Evolutionary conservation across 2,113 vertebrate species (phyloP), one percentile per base, ranked within the genome.

Genomic region (Emberiza fucata): DNA sequence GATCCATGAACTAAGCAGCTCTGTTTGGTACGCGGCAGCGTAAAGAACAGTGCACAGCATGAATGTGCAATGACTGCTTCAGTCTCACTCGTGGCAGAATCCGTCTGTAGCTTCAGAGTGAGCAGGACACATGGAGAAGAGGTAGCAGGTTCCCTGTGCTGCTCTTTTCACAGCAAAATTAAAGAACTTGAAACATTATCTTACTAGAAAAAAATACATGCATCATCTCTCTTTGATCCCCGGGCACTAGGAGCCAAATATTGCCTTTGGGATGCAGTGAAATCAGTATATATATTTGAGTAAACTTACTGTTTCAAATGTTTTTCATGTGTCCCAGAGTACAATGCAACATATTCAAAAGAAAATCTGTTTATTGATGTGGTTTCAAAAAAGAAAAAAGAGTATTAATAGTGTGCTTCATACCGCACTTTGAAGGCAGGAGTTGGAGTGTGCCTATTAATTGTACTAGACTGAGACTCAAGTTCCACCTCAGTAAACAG

Each of bases 91-190:
- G 0, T 35, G 48, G 54, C 54, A 54, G 50, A 59, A 57, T 61
- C 45, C 5, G 4, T 65, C 54, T 64, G 65, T 5, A 54, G 72
- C 53, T 95, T 77, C 65, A 35, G 29, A 78, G 21, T 1, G 5
- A 95, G 11, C 24, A 82, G 72, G 66, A 81, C 27, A 16, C 72
- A 63, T 2, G 3, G 28, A 79, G 21, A 28, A 51, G 48, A 73
- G 50, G 29, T 70, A 84, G 50, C 40, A 79, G 45, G 29, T n/a
- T 93, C 48, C 44, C 59, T 23, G 29, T 20, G 64, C 65, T 93
- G 85, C 48, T 83, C 85, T 76, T 93, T 86, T 86, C 40, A n/a
- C 48, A 40, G 80, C 20, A 90, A 83, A 93, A 86, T 88, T 86
- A 66, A 88, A 72, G 60, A 31, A 25, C n/a, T 66, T 4, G 48